These are phyloP conservation scores for Drosophila neocordata DNA, from an alignment of 1,140 invertebrate species.

Conservation along the genomic window DNA sequence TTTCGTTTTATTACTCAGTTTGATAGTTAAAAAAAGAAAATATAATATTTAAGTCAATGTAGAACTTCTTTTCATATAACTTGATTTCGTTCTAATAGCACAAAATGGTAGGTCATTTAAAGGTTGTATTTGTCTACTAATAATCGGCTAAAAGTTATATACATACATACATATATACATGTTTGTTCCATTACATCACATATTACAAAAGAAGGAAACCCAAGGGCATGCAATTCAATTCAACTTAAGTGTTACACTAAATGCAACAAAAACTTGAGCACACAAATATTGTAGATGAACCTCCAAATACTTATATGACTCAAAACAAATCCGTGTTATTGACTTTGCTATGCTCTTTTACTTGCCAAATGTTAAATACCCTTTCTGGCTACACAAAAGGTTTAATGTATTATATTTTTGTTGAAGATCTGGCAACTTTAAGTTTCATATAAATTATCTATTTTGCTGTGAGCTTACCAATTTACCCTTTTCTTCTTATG, in stretches of 20 bases:
- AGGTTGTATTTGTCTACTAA: neutral
- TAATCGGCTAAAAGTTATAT: neutral
- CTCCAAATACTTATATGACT: neutral
- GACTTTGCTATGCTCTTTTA: neutral
- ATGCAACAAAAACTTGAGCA: neutral
- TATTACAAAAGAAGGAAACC: neutral
- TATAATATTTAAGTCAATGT: too few species aligned
- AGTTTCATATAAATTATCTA: too few species aligned
- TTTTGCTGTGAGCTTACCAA: too few species aligned
- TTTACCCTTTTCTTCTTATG: too few species aligned
- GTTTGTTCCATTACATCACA: neutral
- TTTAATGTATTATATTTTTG: too few species aligned
- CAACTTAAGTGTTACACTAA: neutral
- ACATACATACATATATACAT: neutral
- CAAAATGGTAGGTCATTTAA: neutral
- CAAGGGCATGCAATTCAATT: slow-evolving; percentile 6
- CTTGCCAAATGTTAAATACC: too few species aligned
- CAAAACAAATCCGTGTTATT: neutral
- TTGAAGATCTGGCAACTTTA: too few species aligned
- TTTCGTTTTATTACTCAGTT: too few species aligned
- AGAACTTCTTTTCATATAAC: too few species aligned
- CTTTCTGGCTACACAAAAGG: too few species aligned
- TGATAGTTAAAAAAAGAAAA: too few species aligned
- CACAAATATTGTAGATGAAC: neutral
- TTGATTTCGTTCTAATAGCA: too few species aligned